Conservation (phyloP, 2,888 invertebrate genomes). For the Arge pagana region DNA sequence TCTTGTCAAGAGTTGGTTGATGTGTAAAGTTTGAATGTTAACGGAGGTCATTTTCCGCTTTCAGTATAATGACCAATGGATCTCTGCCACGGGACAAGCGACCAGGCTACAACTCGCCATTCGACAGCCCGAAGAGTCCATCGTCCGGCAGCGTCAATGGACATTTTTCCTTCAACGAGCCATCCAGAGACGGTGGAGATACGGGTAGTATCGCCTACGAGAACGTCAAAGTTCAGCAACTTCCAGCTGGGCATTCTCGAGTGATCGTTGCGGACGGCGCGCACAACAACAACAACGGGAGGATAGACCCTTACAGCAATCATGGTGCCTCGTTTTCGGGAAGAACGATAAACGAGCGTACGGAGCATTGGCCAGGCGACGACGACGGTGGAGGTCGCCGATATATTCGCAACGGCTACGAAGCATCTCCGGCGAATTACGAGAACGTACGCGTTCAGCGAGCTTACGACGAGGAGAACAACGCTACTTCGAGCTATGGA, state of each 20-base stretch:
- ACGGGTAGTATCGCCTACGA: conserved; percentile 42
- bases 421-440: conserved; percentile 43
- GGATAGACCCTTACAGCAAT: too few species aligned
- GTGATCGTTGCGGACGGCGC: conserved; percentile 17
- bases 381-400: conserved; percentile 57
- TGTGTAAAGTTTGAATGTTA: conserved; percentile 15
- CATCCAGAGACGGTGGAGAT: conserved; percentile 49
- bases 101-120: conserved; percentile 55
- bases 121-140: conserved; percentile 51
- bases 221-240: conserved; percentile 45
- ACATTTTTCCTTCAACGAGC: conserved; percentile 54
- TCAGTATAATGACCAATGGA: conserved; percentile 87
- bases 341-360: conserved; percentile 52
- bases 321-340: too few species aligned
- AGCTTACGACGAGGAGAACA: conserved; percentile 28
- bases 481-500: conserved; percentile 36
- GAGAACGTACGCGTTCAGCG: conserved; percentile 46
- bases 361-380: conserved; percentile 47
- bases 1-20: conserved; percentile 17
- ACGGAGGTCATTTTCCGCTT: conserved; percentile 44
- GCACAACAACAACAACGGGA: conserved; percentile 25
- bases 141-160: conserved; percentile 45
- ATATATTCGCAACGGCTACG: conserved; percentile 32
- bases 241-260: too few species aligned
- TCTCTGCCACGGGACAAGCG: conserved; percentile 77